These are phyloP conservation scores for Phasianus colchicus DNA, from an alignment of 2,113 vertebrate species.

Conservation along the genomic window DNA sequence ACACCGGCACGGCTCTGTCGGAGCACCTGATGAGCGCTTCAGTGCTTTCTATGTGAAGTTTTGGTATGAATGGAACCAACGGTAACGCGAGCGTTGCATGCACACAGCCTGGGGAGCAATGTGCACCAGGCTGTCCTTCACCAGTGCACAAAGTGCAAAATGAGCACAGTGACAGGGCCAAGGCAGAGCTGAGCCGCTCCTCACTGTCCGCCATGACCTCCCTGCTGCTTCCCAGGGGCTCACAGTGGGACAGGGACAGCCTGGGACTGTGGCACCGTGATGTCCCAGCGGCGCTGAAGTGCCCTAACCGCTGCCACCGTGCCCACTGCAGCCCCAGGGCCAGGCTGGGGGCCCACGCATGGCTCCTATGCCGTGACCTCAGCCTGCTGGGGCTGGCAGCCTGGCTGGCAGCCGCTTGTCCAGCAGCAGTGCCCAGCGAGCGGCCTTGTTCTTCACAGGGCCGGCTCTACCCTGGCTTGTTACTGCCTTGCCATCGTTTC, in stretches of 20 bases:
- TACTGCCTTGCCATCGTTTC: background rate
- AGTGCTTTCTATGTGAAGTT: background rate
- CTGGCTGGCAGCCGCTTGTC: no score
- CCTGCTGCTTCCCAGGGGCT: background rate
- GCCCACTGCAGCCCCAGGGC: background rate
- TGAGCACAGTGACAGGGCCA: fast-evolving
- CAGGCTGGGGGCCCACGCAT: background rate
- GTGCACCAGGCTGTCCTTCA: background rate
- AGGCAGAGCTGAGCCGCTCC: background rate
- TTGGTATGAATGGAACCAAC: background rate
- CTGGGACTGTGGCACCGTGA: fast-evolving
- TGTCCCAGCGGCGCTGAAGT: background rate
- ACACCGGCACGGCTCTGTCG: background rate
- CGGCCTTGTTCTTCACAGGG: background rate
- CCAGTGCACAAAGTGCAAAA: no score
- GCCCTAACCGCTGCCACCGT: background rate
- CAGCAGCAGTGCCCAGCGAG: background rate
- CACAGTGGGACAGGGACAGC: background rate
- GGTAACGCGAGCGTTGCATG: background rate
- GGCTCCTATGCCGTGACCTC: background rate
- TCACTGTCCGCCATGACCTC: background rate
- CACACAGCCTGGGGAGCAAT: background rate
- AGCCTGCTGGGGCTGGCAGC: no score
- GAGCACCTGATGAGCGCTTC: background rate
- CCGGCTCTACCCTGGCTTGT: background rate